Evolutionary conservation across 2,888 invertebrate genomes (phyloP).

Genomic region (Eupithecia abbreviata): DNA sequence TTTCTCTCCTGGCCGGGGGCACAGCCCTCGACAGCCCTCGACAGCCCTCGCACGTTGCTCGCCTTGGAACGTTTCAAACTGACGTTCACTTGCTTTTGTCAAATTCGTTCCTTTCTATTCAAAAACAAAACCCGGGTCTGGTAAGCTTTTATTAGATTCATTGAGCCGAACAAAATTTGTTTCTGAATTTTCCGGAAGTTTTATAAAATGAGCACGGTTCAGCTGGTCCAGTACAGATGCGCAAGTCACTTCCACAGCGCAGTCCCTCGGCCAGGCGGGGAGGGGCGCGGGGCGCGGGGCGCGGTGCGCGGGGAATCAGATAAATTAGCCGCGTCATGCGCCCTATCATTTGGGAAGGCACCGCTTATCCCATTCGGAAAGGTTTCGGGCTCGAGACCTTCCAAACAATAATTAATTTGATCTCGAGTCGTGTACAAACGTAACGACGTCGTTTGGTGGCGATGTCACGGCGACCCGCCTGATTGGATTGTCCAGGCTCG

Average conservation of each 20-base stretch:
- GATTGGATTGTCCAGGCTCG: conserved; percentile 56
- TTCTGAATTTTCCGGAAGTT: conserved; percentile 19
- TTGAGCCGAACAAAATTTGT: not conserved
- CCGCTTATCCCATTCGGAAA: conserved; percentile 52
- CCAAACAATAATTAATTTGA: conserved; percentile 66
- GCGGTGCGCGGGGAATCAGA: conserved; percentile 40
- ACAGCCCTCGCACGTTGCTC: not conserved
- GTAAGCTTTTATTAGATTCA: not conserved
- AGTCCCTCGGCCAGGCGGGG: not conserved
- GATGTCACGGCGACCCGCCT: conserved; percentile 43
- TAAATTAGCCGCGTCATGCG: conserved; percentile 52
- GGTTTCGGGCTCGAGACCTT: conserved; percentile 43
- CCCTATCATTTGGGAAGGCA: conserved; percentile 47
- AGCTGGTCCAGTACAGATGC: not conserved
- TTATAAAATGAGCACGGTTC: conserved; percentile 17
- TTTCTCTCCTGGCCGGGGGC: no score
- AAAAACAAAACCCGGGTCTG: not conserved
- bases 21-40: no score
- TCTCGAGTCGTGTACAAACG: conserved; percentile 48
- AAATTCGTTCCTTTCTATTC: not conserved
- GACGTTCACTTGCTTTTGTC: not conserved
- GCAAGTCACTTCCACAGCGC: not conserved
- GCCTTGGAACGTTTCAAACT: not conserved
- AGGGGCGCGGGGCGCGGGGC: conserved; percentile 16
- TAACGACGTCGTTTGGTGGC: conserved; percentile 50